Evolutionary conservation across 2,113 vertebrate genomes (phyloP).

Genomic region (Esox niger): DNA sequence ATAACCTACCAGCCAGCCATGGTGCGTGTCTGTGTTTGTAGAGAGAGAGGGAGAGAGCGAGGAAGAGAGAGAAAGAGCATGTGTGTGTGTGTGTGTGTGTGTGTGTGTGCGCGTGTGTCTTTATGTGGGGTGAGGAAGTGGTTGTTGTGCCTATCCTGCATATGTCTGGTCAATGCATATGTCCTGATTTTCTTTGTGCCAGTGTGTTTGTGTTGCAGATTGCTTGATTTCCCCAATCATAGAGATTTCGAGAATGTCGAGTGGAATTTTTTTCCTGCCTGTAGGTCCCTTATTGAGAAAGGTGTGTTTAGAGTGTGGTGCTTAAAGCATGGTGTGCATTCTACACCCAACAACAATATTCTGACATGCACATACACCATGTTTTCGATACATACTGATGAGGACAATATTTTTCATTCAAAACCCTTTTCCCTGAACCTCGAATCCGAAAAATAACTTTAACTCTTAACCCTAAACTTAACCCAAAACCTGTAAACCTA

Average conservation of each 20-base stretch:
- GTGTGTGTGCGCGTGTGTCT: neutral
- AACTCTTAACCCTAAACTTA: no score
- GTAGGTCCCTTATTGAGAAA: no score
- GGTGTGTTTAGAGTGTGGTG: no score
- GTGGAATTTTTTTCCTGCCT: neutral
- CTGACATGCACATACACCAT: neutral
- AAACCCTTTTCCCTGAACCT: no score
- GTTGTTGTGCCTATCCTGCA: no score
- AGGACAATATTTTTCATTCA: no score
- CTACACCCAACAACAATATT: neutral
- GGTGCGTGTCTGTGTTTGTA: slow-evolving; percentile 2
- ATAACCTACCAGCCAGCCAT: slow-evolving; percentile 12
- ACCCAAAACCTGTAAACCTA: no score
- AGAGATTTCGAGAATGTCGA: neutral
- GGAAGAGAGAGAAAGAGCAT: neutral
- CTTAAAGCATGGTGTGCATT: no score
- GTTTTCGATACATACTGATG: no score
- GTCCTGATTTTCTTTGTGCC: neutral
- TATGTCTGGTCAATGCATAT: neutral
- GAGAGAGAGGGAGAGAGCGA: neutral
- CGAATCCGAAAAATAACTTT: no score
- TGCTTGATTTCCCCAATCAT: neutral
- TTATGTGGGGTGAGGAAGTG: neutral
- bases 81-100: neutral
- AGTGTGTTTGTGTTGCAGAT: neutral